Percentiles rank a stretch among this genome's conserved stretches.
Evolutionary conservation across 2,888 invertebrate genomes (phyloP).

Genomic region (Lamproptera curius): DNA sequence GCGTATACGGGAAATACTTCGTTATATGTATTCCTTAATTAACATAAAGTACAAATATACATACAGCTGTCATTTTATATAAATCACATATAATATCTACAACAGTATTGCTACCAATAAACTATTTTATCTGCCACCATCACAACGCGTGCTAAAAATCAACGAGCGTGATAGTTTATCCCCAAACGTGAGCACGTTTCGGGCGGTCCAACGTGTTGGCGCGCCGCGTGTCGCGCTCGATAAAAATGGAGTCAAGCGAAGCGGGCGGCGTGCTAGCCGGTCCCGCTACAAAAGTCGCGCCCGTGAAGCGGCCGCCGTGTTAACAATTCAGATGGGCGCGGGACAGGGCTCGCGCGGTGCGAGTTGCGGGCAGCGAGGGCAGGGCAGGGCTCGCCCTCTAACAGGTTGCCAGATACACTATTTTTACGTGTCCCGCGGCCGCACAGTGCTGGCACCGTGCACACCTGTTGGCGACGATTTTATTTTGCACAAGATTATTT

Average conservation of each 20-base stretch:
- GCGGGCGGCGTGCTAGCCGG: background rate
- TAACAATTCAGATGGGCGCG: slow-evolving; percentile 40
- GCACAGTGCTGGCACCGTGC: slow-evolving; percentile 58
- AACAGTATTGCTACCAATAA: too few species aligned
- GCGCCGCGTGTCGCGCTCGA: background rate
- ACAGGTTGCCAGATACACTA: slow-evolving; percentile 75
- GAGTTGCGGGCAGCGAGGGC: slow-evolving; percentile 37
- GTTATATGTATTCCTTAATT: too few species aligned
- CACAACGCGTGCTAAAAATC: too few species aligned
- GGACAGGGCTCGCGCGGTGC: slow-evolving; percentile 44
- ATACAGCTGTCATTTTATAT: too few species aligned
- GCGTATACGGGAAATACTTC: too few species aligned
- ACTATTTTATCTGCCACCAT: too few species aligned
- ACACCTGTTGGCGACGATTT: slow-evolving; percentile 57
- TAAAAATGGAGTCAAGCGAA: background rate
- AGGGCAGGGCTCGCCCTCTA: slow-evolving; percentile 40
- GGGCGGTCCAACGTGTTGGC: background rate
- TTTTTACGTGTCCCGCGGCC: slow-evolving; percentile 64
- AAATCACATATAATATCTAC: too few species aligned
- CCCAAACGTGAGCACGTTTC: background rate
- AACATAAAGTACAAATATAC: too few species aligned
- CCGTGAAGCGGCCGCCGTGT: slow-evolving; percentile 31
- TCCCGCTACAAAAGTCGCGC: slow-evolving; percentile 21
- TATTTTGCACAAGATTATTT: slow-evolving; percentile 21
- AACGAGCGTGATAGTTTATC: too few species aligned